Evolutionary conservation across 2,888 invertebrate species (phyloP).

Genomic region (Iselma pallidipennis): DNA sequence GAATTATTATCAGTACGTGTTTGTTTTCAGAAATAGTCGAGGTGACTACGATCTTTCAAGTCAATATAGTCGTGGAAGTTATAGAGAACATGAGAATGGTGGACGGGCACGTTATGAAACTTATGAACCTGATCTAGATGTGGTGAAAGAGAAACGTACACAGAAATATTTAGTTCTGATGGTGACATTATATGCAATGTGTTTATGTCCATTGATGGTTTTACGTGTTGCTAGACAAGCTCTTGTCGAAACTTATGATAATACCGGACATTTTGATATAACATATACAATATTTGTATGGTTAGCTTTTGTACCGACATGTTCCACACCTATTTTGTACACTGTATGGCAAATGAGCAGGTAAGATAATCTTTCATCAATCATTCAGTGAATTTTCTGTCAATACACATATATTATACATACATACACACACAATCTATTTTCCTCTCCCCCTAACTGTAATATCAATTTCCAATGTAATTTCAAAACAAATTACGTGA

Average conservation of each 20-base stretch:
- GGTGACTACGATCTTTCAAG: constrained; percentile 47
- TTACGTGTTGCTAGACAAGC: constrained; percentile 65
- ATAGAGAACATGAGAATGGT: constrained; percentile 39
- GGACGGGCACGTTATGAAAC: constrained; percentile 55
- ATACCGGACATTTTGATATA: constrained; percentile 68
- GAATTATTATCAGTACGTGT: no score
- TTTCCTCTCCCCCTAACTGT: no score
- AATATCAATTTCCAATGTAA: neutral
- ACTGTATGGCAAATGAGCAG: constrained; percentile 67
- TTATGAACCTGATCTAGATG: constrained; percentile 62
- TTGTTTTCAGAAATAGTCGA: constrained; percentile 40
- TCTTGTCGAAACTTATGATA: constrained; percentile 70
- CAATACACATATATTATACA: neutral
- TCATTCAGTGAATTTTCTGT: neutral
- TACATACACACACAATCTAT: no score
- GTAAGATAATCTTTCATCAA: no score
- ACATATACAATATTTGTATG: constrained; percentile 71
- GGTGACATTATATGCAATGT: constrained; percentile 68
- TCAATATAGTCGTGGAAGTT: constrained; percentile 46
- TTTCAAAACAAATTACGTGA: no score
- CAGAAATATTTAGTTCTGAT: constrained; percentile 70
- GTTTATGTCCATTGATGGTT: constrained; percentile 68
- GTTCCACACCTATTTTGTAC: constrained; percentile 68
- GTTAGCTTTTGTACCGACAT: constrained; percentile 70
- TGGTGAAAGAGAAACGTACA: constrained; percentile 65